A percentile compares a stretch with the other conserved stretches of the same genome.
phyloP scores from a whole-genome alignment of 92 coral and sea anemone species.

The Epizoanthus ramosus region DNA sequence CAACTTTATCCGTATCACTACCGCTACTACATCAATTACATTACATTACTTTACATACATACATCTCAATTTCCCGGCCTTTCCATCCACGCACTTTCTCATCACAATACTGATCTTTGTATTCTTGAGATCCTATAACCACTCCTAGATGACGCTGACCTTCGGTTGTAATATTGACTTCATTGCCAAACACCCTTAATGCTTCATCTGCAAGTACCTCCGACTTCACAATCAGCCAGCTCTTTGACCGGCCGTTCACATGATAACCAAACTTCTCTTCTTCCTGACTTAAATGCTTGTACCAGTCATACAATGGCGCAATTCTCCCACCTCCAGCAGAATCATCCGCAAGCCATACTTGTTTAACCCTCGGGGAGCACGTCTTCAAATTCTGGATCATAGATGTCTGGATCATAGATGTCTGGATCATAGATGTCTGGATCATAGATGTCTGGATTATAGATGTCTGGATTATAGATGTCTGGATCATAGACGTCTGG shows the following conservation, averaged over 20 bases:
- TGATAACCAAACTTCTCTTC: constrained; percentile 1
- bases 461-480: too few species aligned
- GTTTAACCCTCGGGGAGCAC: constrained; percentile 43
- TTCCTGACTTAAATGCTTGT: neutral
- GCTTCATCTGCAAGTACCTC: constrained; percentile 48
- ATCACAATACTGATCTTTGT: constrained; percentile 43
- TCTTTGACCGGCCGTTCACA: constrained; percentile 16
- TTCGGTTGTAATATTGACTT: constrained; percentile 35
- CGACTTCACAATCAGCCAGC: constrained; percentile 53
- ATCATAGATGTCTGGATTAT: too few species aligned
- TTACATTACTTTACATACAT: too few species aligned
- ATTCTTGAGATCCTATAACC: constrained; percentile 38
- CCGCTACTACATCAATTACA: too few species aligned
- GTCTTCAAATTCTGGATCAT: constrained; percentile 40
- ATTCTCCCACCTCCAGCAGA: constrained; percentile 56
- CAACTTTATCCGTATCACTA: too few species aligned
- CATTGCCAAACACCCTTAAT: constrained; percentile 32
- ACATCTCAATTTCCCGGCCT: too few species aligned
- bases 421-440: too few species aligned
- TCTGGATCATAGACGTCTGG: too few species aligned
- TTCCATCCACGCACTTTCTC: constrained; percentile 27
- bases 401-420: too few species aligned
- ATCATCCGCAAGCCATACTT: constrained; percentile 58
- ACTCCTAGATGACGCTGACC: constrained; percentile 42
- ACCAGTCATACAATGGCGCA: constrained; percentile 16